Base-by-base conservation (phyloP, 2,797 vertebrate genomes). In the Chlorospingus semifuscus region DNA sequence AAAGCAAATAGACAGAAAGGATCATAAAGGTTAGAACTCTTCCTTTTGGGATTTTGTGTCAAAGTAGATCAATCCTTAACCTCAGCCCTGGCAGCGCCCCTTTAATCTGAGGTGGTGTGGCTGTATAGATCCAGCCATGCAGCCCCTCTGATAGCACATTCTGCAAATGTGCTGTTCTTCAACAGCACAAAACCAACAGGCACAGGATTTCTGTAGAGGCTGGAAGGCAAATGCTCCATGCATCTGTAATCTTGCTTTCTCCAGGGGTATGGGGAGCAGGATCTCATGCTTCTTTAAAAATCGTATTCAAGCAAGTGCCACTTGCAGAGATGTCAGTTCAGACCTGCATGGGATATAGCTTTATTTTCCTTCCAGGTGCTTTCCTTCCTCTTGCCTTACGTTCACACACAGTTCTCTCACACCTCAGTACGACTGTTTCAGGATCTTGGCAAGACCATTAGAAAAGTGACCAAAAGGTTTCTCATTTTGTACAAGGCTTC, bases 41-140 rank as follows among this genome's bases (percentile, higher is more conserved):
- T 85, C 71, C 88, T 95, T 89, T 94, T 75, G 93, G 95, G 90
- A 94, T 93, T 94, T 94, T 92, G 75, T 95, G 90, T 94, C 95
- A 80, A 92, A 93, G 71, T 2, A 89, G 87, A 96, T 96, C 83
- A 95, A 92, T 93, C 94, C 46, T 76, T 88, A 95, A 93, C 60
- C 74, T 91, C 70, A 74, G 66, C 50, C 64, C 70, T 57, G 53
- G 81, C 93, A 87, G 80, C 0, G 0, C 57, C 83, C 70, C 68
- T 92, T 84, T 87, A 89, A 80, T 95, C 66, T 74, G 83, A 93
- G 83, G 74, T 83, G 88, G 15, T 55, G n/a, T 22, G 75, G 32
- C 74, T 87, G 24, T 44, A 76, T 4, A 87, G 93, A 93, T 71
- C 61, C n/a, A 32, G 81, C 60, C 46, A 66, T 2, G 10, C 74